Evolutionary conservation across 35 echinoderm and acorn worm species (phyloP).

Genomic region (Ophioderma brevispina): DNA sequence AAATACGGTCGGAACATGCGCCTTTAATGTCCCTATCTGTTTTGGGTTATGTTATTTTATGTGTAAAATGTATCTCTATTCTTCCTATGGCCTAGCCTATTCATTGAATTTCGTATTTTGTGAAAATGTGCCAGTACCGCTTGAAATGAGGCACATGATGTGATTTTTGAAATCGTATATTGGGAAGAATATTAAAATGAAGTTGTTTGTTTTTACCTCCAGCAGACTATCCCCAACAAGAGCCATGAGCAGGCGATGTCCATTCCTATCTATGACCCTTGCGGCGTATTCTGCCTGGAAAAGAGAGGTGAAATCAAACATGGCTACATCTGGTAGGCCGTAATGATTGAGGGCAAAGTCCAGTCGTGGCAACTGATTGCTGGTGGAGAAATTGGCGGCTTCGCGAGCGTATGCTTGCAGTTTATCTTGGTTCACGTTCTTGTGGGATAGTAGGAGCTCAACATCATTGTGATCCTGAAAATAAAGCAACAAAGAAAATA

Average conservation of each 20-base stretch:
- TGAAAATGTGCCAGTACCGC: too few relatives aligned
- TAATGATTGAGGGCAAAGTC: conserved; percentile 98
- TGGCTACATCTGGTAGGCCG: conserved; percentile 90
- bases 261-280: conserved; percentile 72
- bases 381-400: conserved; percentile 98
- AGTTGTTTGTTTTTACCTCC: conserved; percentile 82
- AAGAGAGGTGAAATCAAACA: conserved; percentile 98
- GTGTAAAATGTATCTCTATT: too few relatives aligned
- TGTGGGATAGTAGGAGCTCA: conserved; percentile 52
- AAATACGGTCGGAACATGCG: too few relatives aligned
- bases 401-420: conserved; percentile 82
- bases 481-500: too few relatives aligned
- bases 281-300: conserved; percentile 87
- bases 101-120: too few relatives aligned
- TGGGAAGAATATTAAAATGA: too few relatives aligned
- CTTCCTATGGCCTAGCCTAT: too few relatives aligned
- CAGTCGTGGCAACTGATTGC: conserved; percentile 68
- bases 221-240: conserved; percentile 92
- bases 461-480: conserved; percentile 84
- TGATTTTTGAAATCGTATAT: too few relatives aligned
- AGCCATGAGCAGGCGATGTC: conserved; percentile 71
- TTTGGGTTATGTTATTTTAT: too few relatives aligned
- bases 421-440: conserved; percentile 81
- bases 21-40: too few relatives aligned
- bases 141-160: too few relatives aligned